Evolutionary conservation across 1,140 invertebrate genomes (phyloP).

Genomic region (Temnothorax curvispinosus): DNA sequence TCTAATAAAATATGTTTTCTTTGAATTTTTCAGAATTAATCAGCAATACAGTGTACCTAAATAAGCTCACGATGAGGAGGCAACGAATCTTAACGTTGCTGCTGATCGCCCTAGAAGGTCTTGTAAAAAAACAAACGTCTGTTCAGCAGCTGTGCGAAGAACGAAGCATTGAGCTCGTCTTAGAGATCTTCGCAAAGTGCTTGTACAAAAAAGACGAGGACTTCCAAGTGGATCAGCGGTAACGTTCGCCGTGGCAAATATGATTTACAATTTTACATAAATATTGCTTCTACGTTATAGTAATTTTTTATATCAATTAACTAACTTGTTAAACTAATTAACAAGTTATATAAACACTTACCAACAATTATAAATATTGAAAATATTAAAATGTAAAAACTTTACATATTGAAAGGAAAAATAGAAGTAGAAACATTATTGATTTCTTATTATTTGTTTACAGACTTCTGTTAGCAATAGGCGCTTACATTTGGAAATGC

Average conservation of each 20-base stretch:
- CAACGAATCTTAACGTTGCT: conserved; percentile 75
- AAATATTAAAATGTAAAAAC: neutral
- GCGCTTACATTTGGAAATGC: conserved; percentile 77
- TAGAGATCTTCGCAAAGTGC: conserved; percentile 69
- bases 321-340: neutral
- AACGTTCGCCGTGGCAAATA: neutral
- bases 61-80: conserved; percentile 61
- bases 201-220: conserved; percentile 66
- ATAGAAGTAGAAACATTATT: neutral
- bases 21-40: conserved; percentile 70
- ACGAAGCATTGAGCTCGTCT: conserved; percentile 58
- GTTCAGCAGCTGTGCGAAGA: conserved; percentile 59
- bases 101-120: conserved; percentile 67
- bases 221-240: conserved; percentile 77
- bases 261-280: neutral
- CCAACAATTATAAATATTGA: neutral
- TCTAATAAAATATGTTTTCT: neutral
- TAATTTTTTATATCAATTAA: neutral
- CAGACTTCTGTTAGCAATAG: conserved; percentile 76
- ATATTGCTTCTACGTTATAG: neutral
- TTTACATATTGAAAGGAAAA: neutral
- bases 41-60: conserved; percentile 57
- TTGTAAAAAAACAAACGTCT: conserved; percentile 59
- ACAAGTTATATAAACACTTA: neutral
- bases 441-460: neutral